Evolutionary conservation across 2,113 vertebrate genomes (phyloP), one percentile per base, ranked within the genome.

Genomic region (Furnarius figulus): DNA sequence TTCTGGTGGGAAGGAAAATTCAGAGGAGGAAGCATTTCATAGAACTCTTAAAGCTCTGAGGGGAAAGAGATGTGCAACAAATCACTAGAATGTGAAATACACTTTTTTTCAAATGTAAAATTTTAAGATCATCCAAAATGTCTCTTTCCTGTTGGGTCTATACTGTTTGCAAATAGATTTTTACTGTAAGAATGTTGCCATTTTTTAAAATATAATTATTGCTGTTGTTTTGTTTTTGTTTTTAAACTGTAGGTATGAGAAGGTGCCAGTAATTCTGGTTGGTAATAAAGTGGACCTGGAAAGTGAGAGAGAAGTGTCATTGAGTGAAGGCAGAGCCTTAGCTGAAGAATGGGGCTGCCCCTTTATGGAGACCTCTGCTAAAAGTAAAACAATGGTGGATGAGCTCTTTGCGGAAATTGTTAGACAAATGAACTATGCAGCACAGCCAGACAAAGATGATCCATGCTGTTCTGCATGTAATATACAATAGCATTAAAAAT

Each of bases 301-400:
- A 94, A 99, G 99, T 55, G 99, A 99, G 97, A 91, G 99, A 94
- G 99, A 99, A 97, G 99, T 99, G 56, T 99, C 99, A 1, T 98
- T 99, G 47, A 98, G 95, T 24, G 99, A 99, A 97, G 99, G 99
- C 66, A 98, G 99, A 96, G 99, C 99, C 33, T 98, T 99, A 90
- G 99, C 99, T 5, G 99, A 99, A 98, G 99, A 99, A 97, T 99
- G 99, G 99, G 99, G 99, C 96, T 99, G 99, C 96, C 99, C 99
- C n/a, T 99, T 99, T 94, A 99, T 99, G 98, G 99, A 99, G 98
- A 99, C 99, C 22, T 99, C 99, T 10, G 99, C 99, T 95, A 99
- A 99, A 98, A 99, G 99, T 97, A 99, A 99, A 98, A 99, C 99
- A 83, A 99, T 99, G 99, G 99, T 99, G 98, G 99, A 99, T 90